Evolutionary conservation across 1,140 invertebrate species (phyloP).

Genomic region (Notospermus geniculatus): DNA sequence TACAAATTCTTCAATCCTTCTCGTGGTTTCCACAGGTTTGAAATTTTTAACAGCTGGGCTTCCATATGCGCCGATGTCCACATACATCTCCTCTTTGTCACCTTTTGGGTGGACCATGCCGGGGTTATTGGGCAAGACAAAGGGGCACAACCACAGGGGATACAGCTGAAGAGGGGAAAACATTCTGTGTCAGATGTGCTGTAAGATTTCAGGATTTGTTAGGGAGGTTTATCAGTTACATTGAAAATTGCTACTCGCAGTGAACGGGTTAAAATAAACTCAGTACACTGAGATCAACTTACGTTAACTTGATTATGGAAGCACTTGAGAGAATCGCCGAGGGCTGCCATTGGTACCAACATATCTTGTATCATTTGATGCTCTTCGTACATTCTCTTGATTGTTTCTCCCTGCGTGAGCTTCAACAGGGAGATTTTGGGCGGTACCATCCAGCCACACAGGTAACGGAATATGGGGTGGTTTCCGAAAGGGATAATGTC

Average conservation of each 20-base stretch:
- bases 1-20: constrained; percentile 71
- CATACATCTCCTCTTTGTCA: constrained; percentile 65
- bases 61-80: constrained; percentile 78
- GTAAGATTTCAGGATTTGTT: neutral
- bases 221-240: too few species aligned
- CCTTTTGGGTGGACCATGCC: constrained; percentile 67
- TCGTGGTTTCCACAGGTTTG: constrained; percentile 66
- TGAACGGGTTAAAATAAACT: too few species aligned
- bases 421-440: constrained; percentile 81
- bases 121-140: constrained; percentile 67
- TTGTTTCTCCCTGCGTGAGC: constrained; percentile 72
- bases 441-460: constrained; percentile 78
- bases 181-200: neutral
- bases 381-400: constrained; percentile 73
- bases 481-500: constrained; percentile 87
- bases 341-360: constrained; percentile 68
- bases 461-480: constrained; percentile 68
- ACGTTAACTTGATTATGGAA: constrained; percentile 73
- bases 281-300: too few species aligned
- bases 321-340: constrained; percentile 64
- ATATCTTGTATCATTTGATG: constrained; percentile 83
- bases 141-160: constrained; percentile 82
- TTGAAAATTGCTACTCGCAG: too few species aligned
- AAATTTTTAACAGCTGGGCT: constrained; percentile 66
- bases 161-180: constrained; percentile 63